Base-by-base conservation (phyloP, 2,797 vertebrate species). In the Selene dorsalis region DNA sequence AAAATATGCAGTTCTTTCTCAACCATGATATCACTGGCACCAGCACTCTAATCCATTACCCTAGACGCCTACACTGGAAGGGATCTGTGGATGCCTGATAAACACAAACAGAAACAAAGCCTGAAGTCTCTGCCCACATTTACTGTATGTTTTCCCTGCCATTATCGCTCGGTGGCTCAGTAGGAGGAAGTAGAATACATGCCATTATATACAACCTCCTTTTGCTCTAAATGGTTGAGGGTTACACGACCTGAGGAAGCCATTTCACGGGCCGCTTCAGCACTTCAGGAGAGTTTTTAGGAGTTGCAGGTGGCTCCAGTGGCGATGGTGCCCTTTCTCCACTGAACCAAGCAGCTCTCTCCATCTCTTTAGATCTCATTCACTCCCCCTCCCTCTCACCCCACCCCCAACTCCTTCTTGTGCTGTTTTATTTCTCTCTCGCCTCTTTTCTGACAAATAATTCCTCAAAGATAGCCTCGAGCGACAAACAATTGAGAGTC, bases 81-180 rank as follows among this genome's bases (percentile, higher is more conserved):
- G 91, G 87, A 91, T 93, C 92, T 94, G 92, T 83, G 91, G 88
- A 86, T 82, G 89, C 80, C 89, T 93, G 93, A 94, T 93, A 94
- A 94, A 94, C 88, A 90, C 86, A 87, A 92, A 91, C 90, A 91
- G 83, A 89, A 88, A 92, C 91, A 93, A 93, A 92, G 91, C 90
- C 86, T 30, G 69, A 68, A 91, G 90, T 86, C 89, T 91, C 88
- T 89, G 81, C 92, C 90, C 86, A 93, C 93, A 92, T 90, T 90
- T 84, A 85, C 86, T 83, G 84, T 85, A 88, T 85, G 84, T 83
- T 83, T 91, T 81, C 73, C 59, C 75, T 71, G 80, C 84, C 82
- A 80, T 90, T 90, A 88, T 87, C 62, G 32, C 77, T 78, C 69
- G 28, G 77, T 26, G 72, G 48, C 84, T 86, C 17, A 50, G 80